Evolutionary conservation across 2,113 vertebrate species (phyloP), one percentile per base, ranked within the genome.

Genomic region (Syrrhaptes paradoxus): DNA sequence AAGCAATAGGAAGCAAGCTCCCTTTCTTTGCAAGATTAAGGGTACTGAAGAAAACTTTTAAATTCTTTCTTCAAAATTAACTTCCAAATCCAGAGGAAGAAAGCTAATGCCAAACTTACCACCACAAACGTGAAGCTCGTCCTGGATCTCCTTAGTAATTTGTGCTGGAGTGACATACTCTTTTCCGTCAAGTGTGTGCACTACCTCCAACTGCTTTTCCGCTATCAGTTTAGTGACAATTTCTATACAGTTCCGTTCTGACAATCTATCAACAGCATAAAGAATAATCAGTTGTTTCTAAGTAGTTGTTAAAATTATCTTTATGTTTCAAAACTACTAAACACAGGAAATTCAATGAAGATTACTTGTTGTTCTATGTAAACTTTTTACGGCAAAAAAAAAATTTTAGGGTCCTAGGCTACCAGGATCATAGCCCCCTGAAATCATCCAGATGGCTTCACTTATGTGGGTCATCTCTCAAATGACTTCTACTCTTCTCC

Each of bases 171-270:
- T 99, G 93, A 99, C 97, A 95, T 99, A 99, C 87, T 99, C 99
- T 84, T 99, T 99, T 11, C 99, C 99, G 94, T 99, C 99, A 29
- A 99, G 98, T 0, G 99, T 99, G 96, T 99, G 99, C 76, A 99
- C 98, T 71, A 99, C 99, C 68, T 99, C 99, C 96, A 99, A 78
- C 94, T 99, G 99, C 96, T 99, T 99, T n/a, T 99, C 99, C 10
- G 98, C 97, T 10, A 99, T 98, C 86, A 99, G 87, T 67, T 99
- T 99, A 38, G 98, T 96, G 48, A 99, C 99, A 25, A 99, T 99
- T 95, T 99, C 99, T 89, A 99, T 99, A 91, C 99, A 99, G 74
- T 99, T 99, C 81, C 99, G 98, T 91, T 99, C 99, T 4, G 99
- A 99, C 70, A 99, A 93, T 43, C 99, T 99, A 87, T 5, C 43